phyloP scores from a whole-genome alignment of 2,888 invertebrate species.

The Molorchus minor region DNA sequence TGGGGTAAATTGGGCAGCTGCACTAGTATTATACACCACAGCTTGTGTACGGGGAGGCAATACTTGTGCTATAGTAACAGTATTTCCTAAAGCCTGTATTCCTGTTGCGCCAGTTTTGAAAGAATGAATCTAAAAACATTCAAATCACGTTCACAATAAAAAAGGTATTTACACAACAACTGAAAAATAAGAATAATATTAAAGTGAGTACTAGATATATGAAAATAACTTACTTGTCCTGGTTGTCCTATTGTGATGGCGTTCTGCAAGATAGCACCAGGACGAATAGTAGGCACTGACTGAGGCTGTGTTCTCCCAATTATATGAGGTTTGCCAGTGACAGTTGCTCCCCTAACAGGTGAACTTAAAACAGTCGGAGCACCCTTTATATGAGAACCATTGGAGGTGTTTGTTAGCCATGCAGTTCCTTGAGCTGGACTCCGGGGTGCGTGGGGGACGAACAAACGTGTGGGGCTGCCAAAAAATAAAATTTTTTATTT shows the following conservation, averaged over 20 bases:
- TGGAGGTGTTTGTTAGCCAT: constrained; percentile 58
- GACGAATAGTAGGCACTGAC: constrained; percentile 55
- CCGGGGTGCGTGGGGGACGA: constrained; percentile 59
- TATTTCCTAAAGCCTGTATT: constrained; percentile 57
- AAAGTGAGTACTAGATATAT: background rate
- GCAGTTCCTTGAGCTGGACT: constrained; percentile 60
- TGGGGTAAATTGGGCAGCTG: constrained; percentile 52
- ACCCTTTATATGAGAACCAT: constrained; percentile 59
- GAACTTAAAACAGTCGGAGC: constrained; percentile 59
- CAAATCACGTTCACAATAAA: constrained; percentile 4
- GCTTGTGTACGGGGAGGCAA: constrained; percentile 60
- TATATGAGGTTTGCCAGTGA: constrained; percentile 57
- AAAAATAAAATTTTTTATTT: background rate
- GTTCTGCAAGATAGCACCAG: constrained; percentile 60
- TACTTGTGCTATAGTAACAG: constrained; percentile 60
- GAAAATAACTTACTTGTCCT: constrained; percentile 49
- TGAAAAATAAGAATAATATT: background rate
- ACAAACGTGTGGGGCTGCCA: constrained; percentile 52
- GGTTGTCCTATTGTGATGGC: constrained; percentile 60
- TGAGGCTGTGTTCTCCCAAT: constrained; percentile 56
- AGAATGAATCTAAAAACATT: constrained; percentile 45
- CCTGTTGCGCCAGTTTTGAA: constrained; percentile 57
- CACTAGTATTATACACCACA: constrained; percentile 58
- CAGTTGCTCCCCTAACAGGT: constrained; percentile 57
- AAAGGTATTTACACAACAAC: too few species aligned